Base-by-base conservation (phyloP, 1,140 invertebrate species). In the Rhagoletis pomonella region DNA sequence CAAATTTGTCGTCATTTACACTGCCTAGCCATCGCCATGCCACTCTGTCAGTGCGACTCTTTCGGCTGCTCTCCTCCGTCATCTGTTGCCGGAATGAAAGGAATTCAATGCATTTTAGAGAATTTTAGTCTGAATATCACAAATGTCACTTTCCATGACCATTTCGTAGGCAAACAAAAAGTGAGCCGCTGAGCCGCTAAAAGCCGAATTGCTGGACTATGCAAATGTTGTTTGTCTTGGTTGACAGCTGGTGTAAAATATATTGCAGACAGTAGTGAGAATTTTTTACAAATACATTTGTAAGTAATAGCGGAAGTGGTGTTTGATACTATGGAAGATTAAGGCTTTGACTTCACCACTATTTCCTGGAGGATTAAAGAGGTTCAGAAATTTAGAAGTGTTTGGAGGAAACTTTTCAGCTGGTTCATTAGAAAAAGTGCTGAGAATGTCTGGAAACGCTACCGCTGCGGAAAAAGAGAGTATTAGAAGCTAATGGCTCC, bases 51-150 rank as follows among this genome's bases (percentile, higher is more conserved):
- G 4, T n/a, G 12, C 14, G 17, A 39, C 3, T 7, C 42, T 42
- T 14, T 44, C 39, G 1, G 19, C 19, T 14, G 6, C 64, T 29
- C 64, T 67, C 64, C n/a, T 67, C 4, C n/a, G n/a, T 29, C 64
- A 12, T 62, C 60, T 62, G 4, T 59, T 4, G 60, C 17, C 12
- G 10, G 4, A 17, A 62, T 44, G 67, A 29, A 29, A 29, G 29
- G 29, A 29, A 29, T 42, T 81, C 73, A 81, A 81, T 47, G n/a
- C 17, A 42, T 19, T 81, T 81, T 81, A 50, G 73, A 10, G n/a
- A 81, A 81, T 55, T 81, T 81, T 55, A 19, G 73, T 47, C n/a
- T 81, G 73, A 81, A 81, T 81, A 81, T 19, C 73, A 81, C 47
- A 81, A 81, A 81, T 81, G 73, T 81, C 73, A 81, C 47, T 55